Evolutionary conservation across 2,797 vertebrate genomes (phyloP).

Genomic region (Cossypha caffra): DNA sequence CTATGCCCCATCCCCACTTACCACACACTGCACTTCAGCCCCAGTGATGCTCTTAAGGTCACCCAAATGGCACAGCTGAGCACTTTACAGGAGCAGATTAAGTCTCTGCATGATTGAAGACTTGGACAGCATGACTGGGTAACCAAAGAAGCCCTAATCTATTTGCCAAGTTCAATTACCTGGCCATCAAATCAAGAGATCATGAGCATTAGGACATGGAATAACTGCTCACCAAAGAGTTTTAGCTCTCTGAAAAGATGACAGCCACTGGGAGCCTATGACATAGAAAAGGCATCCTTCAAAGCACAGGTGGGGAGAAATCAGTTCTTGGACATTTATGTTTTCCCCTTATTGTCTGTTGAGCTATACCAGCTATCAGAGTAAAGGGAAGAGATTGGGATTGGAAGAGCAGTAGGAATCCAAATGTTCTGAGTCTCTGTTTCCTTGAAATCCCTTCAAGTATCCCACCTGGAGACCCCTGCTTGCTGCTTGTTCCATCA

Average conservation of each 20-base stretch:
- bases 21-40: background rate
- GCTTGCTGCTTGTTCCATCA: background rate
- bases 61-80: conserved; percentile 13
- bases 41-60: background rate
- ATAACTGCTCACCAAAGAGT: background rate
- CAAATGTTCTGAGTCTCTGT: background rate
- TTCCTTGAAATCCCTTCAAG: background rate
- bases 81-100: conserved; percentile 34
- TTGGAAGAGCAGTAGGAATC: background rate
- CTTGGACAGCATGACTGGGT: background rate
- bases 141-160: conserved; percentile 42
- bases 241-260: background rate
- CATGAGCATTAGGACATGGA: background rate
- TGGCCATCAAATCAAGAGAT: conserved; percentile 34
- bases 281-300: background rate
- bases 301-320: background rate
- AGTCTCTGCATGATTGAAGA: conserved; percentile 24
- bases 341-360: background rate
- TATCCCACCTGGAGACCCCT: background rate
- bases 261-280: background rate
- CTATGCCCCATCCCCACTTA: accelerated
- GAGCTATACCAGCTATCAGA: background rate
- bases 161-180: conserved; percentile 63
- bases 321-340: background rate
- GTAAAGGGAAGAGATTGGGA: background rate